These are phyloP conservation scores for Luscinia megarhynchos DNA, from an alignment of 2,797 vertebrate genomes.

Conservation along the genomic window DNA sequence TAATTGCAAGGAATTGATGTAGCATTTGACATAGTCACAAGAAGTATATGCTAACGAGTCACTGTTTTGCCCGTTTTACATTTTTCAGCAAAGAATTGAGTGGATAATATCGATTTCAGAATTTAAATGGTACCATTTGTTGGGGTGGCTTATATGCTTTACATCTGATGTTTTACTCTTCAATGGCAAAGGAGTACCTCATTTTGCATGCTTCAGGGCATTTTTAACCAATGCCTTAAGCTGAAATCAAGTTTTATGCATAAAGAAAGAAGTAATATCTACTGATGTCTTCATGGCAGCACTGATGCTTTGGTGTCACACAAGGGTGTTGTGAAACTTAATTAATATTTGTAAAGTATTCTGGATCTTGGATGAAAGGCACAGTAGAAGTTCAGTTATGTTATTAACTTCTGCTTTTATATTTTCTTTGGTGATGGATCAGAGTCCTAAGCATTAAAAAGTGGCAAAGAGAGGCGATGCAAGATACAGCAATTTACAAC, in stretches of 20 bases:
- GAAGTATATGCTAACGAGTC: neutral
- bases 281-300: slow-evolving; percentile 5
- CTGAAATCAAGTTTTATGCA: neutral
- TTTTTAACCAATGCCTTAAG: neutral
- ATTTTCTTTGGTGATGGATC: slow-evolving; percentile 22
- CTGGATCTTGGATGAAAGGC: slow-evolving; percentile 37
- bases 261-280: neutral
- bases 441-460: slow-evolving; percentile 20
- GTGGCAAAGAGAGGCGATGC: neutral
- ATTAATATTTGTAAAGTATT: slow-evolving; percentile 43
- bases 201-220: neutral
- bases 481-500: slow-evolving; percentile 6
- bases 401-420: slow-evolving; percentile 32
- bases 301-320: neutral
- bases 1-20: neutral
- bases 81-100: neutral
- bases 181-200: neutral
- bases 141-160: neutral
- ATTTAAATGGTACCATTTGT: neutral
- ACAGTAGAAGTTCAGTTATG: neutral
- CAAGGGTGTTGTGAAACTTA: slow-evolving; percentile 40
- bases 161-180: neutral
- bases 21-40: neutral
- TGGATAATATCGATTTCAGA: neutral
- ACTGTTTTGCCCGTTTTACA: neutral